Evolutionary conservation across 2,888 invertebrate species (phyloP), one percentile per base, ranked within the genome.

Genomic region (Conops quadrifasciatus): DNA sequence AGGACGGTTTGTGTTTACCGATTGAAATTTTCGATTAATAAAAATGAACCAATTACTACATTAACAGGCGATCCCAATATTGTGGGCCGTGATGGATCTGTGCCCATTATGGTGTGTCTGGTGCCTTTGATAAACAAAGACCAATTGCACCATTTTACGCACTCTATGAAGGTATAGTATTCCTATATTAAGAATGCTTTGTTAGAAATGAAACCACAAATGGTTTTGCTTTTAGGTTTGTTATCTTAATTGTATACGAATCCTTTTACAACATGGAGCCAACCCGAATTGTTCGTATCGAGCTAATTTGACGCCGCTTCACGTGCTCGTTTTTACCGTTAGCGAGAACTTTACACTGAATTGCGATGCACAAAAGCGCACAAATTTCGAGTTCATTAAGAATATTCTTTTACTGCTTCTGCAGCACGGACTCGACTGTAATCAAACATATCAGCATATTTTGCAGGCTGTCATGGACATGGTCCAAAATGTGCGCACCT

Each of bases 111-210:
- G 90, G 91, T 93, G 36, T 89, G 92, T 78, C 86, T 93, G 71
- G 92, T 92, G 70, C 92, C 92, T 59, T 85, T 93, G 45, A 91
- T 93, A 71, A 92, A 92, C 82, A 92, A 92, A 80, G 92, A 92
- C 84, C 91, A 91, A 63, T 82, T 91, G 63, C 91, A 91, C 82
- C 90, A 91, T 82, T 91, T 91, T 80, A 91, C 91, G 4, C 92
- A 92, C 83, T 90, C 89, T 75, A 91, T 91, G 90, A 92, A 92
- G 88, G 91, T 90, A 80, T 80, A 49, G 43, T 7, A 1, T 45
- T 43, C 1, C 5, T 26, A 49, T 24, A 60, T 13, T 53, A 13
- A 13, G 13, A 43, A 43, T 43, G 13, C 5, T 19, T 19, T 21
- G 24, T 15, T n/a, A 65, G 3, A 51, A 1, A 45, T 28, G 2